Evolutionary conservation across 2,797 vertebrate genomes (phyloP), one percentile per base, ranked within the genome.

Genomic region (Scleropages formosus): DNA sequence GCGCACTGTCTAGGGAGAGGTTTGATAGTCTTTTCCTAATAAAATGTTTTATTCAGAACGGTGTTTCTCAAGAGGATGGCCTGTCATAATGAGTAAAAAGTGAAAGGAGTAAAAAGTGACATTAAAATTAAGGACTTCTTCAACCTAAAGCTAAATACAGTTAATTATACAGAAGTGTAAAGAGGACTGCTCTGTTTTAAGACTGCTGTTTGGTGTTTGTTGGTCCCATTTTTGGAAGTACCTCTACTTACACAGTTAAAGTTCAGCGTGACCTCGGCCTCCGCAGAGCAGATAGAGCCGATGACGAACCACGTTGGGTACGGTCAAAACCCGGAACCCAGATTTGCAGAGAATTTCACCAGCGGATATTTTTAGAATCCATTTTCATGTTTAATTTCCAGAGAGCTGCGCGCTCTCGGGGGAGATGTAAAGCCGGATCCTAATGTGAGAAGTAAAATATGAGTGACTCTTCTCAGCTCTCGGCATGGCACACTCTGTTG

Each of bases 201-300:
- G 26, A 4, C 51, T n/a, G 24, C 58, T 71, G 49, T 71, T 58
- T 47, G 31, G 31, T 71, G 68, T 71, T 71, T 71, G 49, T 46
- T 20, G 20, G 39, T 71, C 51, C 68, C 31, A 39, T 39, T 26
- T 58, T 58, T 39, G 8, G 68, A 24, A 39, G 53, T 6, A 8
- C 51, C 49, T 58, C 68, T 58, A 27, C 18, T 71, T 70, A 49
- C 15, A 39, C 31, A 39, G 31, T 39, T 31, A 39, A 39, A 2
- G 31, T 39, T 39, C 6, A 51, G 4, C 16, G 16, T 39, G 13
- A 58, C 68, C 51, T 71, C 24, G n/a, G 49, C 20, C 10, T 16
- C 49, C 26, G 16, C 12, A 18, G 24, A 56, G 68, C n/a, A 39
- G 31, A 27, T 58, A 71, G 39, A 39, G 39, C 31, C 39, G 6